Conservation (phyloP, 2,888 invertebrate species). For the Thelaira solivaga region DNA sequence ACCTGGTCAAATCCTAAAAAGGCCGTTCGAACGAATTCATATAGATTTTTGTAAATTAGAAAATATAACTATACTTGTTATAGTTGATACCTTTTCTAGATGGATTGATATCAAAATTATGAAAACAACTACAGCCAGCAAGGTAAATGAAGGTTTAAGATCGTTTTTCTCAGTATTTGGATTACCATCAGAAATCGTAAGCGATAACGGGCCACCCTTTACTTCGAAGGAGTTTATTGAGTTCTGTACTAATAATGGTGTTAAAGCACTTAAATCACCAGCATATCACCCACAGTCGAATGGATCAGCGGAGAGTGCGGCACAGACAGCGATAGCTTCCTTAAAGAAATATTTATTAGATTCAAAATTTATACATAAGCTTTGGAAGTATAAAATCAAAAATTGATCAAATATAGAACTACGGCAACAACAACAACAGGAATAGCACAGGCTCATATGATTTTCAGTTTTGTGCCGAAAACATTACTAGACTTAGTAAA, state of each 20-base stretch:
- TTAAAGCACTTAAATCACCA: background rate
- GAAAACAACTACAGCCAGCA: background rate
- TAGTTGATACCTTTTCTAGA: constrained; percentile 20
- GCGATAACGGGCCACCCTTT: constrained; percentile 34
- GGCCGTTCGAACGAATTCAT: constrained; percentile 58
- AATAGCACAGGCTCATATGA: no score
- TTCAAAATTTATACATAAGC: no score
- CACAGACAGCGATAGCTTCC: constrained; percentile 9
- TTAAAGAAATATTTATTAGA: constrained; percentile 28
- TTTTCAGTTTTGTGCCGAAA: no score
- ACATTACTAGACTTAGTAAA: no score
- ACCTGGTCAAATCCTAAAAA: constrained; percentile 18
- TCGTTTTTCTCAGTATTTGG: constrained; percentile 21
- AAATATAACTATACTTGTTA: background rate
- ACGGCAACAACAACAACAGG: no score
- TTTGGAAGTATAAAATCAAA: no score
- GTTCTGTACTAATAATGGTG: constrained; percentile 17
- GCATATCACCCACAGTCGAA: background rate
- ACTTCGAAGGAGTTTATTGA: constrained; percentile 14
- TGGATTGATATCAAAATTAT: constrained; percentile 20
- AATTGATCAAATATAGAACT: no score
- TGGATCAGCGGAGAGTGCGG: constrained; percentile 10
- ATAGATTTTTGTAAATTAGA: background rate
- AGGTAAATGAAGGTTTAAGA: background rate
- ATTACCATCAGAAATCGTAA: constrained; percentile 11